A percentile compares a stretch with the other conserved stretches of the same genome.
Conservation (phyloP, 2,113 vertebrate species). For the Epinephelus cyanopodus region DNA sequence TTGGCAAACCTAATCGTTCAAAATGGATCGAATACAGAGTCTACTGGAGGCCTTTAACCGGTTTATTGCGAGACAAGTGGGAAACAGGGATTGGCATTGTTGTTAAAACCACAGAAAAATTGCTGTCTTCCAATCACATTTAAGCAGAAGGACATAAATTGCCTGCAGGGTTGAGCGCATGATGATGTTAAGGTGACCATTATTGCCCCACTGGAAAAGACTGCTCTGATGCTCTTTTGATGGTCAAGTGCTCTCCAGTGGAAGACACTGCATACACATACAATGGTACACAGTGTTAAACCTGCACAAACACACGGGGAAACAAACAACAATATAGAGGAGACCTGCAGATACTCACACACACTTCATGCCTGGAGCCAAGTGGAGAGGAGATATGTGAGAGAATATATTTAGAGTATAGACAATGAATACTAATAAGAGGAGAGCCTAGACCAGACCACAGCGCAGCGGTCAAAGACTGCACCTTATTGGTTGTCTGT, state of each 20-base stretch:
- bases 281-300: constrained; percentile 11
- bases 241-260: constrained; percentile 68
- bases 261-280: constrained; percentile 42
- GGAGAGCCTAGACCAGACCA: background rate
- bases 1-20: constrained; percentile 80
- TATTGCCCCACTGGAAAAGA: constrained; percentile 46
- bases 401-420: constrained; percentile 14
- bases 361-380: background rate
- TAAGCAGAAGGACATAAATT: constrained; percentile 47
- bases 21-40: constrained; percentile 70
- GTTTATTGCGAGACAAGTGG: constrained; percentile 64
- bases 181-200: constrained; percentile 75
- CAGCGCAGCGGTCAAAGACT: background rate
- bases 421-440: background rate
- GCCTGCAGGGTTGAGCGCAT: constrained; percentile 71
- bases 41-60: constrained; percentile 62
- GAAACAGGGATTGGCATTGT: constrained; percentile 77
- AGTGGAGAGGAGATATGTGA: constrained; percentile 8
- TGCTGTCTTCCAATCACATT: constrained; percentile 51
- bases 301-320: background rate
- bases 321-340: constrained; percentile 13
- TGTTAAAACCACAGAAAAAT: constrained; percentile 71
- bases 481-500: constrained; percentile 8
- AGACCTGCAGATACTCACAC: constrained; percentile 10
- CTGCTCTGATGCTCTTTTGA: constrained; percentile 53